Percentiles rank a stretch among this genome's conserved stretches.
These are phyloP conservation scores for Ailuropoda melanoleuca DNA, from an alignment of 2,113 vertebrate genomes.

Conservation along the genomic window DNA sequence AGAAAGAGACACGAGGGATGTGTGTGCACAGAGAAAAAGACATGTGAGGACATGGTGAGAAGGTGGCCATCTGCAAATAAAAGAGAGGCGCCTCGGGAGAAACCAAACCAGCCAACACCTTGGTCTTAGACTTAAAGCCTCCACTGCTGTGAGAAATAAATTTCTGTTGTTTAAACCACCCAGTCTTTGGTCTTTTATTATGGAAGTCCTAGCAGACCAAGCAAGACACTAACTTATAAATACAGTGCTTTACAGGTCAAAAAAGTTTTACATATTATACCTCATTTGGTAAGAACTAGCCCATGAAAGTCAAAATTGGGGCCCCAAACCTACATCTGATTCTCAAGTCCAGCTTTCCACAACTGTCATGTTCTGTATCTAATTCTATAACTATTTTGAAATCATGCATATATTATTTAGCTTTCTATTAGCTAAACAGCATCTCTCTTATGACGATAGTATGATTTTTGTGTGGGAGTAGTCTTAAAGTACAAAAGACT, in stretches of 20 bases:
- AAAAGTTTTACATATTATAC: background rate
- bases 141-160: background rate
- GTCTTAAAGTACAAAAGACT: background rate
- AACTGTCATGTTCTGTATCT: background rate
- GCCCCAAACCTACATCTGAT: background rate
- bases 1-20: background rate
- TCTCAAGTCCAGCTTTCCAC: background rate
- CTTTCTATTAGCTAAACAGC: background rate
- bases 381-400: background rate
- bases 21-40: background rate
- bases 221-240: background rate
- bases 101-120: background rate
- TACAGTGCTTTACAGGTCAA: background rate
- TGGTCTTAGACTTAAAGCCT: background rate
- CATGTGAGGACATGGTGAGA: background rate
- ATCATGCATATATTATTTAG: background rate
- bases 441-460: background rate
- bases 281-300: background rate
- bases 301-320: background rate
- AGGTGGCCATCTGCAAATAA: background rate
- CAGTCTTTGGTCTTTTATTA: background rate
- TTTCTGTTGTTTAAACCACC: background rate
- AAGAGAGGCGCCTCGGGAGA: background rate
- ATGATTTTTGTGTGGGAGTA: background rate
- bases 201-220: background rate